phyloP scores from a whole-genome alignment of 2,797 vertebrate species.

The Molossus molossus region DNA sequence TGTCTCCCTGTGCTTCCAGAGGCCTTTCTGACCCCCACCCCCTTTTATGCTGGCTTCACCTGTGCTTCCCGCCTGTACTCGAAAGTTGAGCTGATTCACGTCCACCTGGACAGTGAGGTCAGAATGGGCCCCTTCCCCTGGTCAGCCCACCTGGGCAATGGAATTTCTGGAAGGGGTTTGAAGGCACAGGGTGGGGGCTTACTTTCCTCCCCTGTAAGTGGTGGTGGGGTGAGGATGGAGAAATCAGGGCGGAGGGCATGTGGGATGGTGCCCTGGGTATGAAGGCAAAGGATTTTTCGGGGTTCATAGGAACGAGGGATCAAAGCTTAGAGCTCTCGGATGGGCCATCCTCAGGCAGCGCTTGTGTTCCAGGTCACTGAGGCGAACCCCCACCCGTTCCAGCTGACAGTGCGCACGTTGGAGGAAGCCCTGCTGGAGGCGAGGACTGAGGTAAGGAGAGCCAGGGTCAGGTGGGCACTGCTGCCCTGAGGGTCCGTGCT shows the following conservation, averaged over 20 bases:
- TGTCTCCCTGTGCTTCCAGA: constrained; percentile 89
- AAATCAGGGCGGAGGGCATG: background rate
- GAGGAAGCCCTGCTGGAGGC: constrained; percentile 92
- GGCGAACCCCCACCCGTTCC: constrained; percentile 91
- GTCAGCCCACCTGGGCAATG: background rate
- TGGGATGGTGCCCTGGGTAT: background rate
- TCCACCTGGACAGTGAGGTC: constrained; percentile 95
- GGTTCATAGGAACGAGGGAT: background rate
- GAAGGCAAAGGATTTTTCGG: background rate
- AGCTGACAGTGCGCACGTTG: constrained; percentile 94
- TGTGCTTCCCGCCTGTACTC: constrained; percentile 92
- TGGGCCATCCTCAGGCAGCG: background rate
- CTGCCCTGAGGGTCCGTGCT: background rate
- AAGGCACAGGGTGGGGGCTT: background rate
- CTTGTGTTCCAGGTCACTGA: constrained; percentile 89
- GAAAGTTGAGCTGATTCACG: constrained; percentile 93
- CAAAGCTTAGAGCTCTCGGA: background rate
- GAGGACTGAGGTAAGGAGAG: constrained; percentile 90
- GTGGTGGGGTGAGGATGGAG: background rate
- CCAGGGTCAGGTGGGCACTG: background rate
- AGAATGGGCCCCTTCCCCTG: constrained; percentile 62
- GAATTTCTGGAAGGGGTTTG: background rate
- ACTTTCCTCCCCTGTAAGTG: background rate
- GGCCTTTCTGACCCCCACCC: constrained; percentile 94
- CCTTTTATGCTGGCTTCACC: constrained; percentile 93